Percentiles rank a stretch among this genome's conserved stretches.
phyloP scores from a whole-genome alignment of 2,797 vertebrate species.

The Epinephelus awoara region DNA sequence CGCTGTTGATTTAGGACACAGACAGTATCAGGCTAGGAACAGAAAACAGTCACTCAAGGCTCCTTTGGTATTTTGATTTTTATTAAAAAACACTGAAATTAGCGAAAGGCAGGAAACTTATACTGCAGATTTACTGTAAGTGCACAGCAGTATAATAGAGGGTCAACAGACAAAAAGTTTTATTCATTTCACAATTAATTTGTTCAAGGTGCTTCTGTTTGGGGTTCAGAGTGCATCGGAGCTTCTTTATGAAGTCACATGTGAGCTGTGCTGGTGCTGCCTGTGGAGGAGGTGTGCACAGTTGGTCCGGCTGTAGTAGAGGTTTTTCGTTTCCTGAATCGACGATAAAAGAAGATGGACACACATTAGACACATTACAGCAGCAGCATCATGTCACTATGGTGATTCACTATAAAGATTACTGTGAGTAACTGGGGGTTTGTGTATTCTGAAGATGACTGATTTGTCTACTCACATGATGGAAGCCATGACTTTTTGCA shows the following conservation, averaged over 20 bases:
- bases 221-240: conserved; percentile 8
- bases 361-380: conserved; percentile 26
- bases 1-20: conserved; percentile 18
- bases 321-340: neutral
- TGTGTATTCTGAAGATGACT: neutral
- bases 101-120: neutral
- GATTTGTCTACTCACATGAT: conserved; percentile 66
- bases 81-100: neutral
- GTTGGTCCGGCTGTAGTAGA: neutral
- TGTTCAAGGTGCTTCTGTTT: conserved; percentile 14
- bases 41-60: neutral
- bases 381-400: neutral
- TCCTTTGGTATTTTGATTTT: neutral
- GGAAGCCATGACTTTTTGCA: conserved; percentile 11
- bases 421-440: neutral
- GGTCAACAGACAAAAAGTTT: conserved; percentile 22
- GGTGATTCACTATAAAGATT: neutral
- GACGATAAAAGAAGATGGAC: conserved; percentile 1
- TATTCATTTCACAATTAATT: conserved; percentile 4
- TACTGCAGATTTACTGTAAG: neutral
- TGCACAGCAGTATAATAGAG: conserved; percentile 37
- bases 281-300: neutral
- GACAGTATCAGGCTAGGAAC: neutral
- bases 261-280: too few species aligned
- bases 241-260: neutral